Conservation (phyloP, 2,888 invertebrate species). For the Balanococcus diminutus region DNA sequence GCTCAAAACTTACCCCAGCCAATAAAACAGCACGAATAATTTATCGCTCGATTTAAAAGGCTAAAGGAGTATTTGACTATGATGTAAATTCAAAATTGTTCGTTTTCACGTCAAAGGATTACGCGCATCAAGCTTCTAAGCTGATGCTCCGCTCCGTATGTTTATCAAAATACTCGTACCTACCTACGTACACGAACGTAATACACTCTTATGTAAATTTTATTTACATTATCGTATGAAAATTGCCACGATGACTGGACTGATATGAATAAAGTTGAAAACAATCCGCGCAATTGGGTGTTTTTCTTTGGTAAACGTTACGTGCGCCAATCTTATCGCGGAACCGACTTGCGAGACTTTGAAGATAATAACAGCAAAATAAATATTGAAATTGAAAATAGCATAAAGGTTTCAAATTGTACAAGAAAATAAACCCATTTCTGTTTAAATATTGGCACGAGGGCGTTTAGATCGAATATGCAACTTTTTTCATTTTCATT, state of each 20-base stretch:
- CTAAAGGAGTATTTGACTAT: not conserved
- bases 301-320: not conserved
- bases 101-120: slow-evolving; percentile 1
- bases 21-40: not conserved
- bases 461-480: not conserved
- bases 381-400: no score
- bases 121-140: no score
- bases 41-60: not conserved
- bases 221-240: not conserved
- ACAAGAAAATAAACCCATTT: not conserved
- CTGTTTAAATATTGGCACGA: not conserved
- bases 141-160: not conserved
- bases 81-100: not conserved
- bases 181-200: not conserved
- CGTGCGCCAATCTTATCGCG: not conserved
- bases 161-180: slow-evolving; percentile 1
- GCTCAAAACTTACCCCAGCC: not conserved
- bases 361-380: not conserved
- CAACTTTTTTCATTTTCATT: not conserved
- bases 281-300: not conserved
- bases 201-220: slow-evolving; percentile 18
- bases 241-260: not conserved
- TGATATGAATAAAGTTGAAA: not conserved
- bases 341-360: not conserved
- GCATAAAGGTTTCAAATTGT: not conserved